Evolutionary conservation across 2,113 vertebrate species (phyloP), one percentile per base, ranked within the genome.

Genomic region (Eulacestoma nigropectus): DNA sequence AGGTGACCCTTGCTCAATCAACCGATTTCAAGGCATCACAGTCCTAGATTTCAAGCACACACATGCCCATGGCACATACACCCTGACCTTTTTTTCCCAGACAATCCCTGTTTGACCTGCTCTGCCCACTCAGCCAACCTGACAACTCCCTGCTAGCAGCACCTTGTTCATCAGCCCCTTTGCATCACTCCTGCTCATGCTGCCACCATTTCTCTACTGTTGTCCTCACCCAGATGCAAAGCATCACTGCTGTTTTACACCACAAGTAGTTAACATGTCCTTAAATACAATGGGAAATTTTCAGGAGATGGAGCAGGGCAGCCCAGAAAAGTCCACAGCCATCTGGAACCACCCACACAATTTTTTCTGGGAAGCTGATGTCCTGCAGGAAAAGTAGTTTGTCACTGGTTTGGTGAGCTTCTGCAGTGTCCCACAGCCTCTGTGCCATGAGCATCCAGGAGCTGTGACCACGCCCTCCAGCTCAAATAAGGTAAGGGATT

Each of bases 31-130:
- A 27, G 37, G 29, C 26, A 84, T 56, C 20, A 25, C 15, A 33
- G 16, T 13, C 68, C 39, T 42, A 49, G 55, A 59, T 64, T 68
- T 79, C 60, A 60, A 41, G 60, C 56, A 44, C 26, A 25, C 6
- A 30, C 4, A 6, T 7, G 20, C 17, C 27, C 21, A 52, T 3
- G 37, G 41, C 53, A 87, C 1, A 0, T 11, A 13, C 27, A 44
- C 7, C 30, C 49, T 26, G 26, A 82, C 8, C 1, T 1, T 27
- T 65, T 53, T 41, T 27, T 6, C 11, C 29, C 13, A 4, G 1
- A 35, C 18, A 55, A 39, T 35, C 26, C 47, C 27, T n/a, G 18
- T 16, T 13, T 30, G 44, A 56, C 35, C 37, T 53, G 10, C 16
- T 68, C 26, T 92, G 62, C 14, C 33, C 41, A 32, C 27, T 23